Evolutionary conservation across 2,888 invertebrate genomes (phyloP).

Genomic region (Gastracanthus pulcherrimus): DNA sequence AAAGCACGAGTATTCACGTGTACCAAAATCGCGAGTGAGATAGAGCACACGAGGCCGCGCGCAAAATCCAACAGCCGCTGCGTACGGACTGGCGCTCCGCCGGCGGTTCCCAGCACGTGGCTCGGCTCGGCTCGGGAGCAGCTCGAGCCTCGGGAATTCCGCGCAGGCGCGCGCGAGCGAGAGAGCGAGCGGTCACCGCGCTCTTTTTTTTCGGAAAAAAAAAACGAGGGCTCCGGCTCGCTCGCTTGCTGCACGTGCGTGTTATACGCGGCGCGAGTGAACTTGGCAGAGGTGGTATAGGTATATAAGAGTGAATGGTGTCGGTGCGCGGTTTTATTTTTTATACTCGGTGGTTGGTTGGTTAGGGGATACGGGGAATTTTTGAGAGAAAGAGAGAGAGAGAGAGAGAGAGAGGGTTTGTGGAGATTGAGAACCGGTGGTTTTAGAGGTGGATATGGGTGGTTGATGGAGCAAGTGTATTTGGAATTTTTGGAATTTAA

Average conservation of each 20-base stretch:
- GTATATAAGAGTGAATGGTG: constrained; percentile 50
- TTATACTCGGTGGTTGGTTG: not conserved
- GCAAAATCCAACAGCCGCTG: constrained; percentile 24
- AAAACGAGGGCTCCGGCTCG: not conserved
- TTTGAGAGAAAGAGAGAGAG: not conserved
- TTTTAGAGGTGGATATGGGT: no score
- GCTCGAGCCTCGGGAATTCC: not conserved
- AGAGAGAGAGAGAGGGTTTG: not conserved
- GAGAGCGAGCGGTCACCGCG: no score
- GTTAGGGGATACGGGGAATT: not conserved
- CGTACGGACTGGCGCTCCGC: not conserved
- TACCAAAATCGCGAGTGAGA: not conserved
- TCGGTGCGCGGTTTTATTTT: constrained; percentile 25
- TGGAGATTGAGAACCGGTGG: no score
- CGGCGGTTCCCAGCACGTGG: constrained; percentile 23
- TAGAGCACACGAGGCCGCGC: not conserved
- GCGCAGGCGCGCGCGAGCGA: constrained; percentile 10
- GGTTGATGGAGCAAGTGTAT: no score
- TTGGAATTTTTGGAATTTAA: no score
- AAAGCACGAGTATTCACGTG: not conserved
- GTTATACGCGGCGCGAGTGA: not conserved
- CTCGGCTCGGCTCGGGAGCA: no score
- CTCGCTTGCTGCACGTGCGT: not conserved
- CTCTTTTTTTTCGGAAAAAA: constrained; percentile 6
- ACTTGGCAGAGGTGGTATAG: no score